Evolutionary conservation across 2,888 invertebrate genomes (phyloP), one percentile per base, ranked within the genome.

Genomic region (Plutella xylostella): DNA sequence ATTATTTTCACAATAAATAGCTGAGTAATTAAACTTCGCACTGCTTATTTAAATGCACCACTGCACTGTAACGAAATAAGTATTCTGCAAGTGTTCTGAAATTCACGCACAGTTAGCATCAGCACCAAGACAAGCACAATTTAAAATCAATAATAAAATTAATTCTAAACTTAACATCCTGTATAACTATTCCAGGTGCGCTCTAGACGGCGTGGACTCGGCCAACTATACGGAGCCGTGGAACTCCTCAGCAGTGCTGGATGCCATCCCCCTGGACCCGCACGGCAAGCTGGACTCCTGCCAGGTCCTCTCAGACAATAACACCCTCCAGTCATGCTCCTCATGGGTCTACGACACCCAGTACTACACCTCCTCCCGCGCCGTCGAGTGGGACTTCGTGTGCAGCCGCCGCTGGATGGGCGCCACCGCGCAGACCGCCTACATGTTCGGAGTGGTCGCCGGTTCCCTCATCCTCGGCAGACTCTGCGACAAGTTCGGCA

Each of bases 351-450:
- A 91, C 65, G 90, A 94, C 60, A 86, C 84, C 2, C 90, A 89
- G 1, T 92, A 90, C 63, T 91, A 89, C 57, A 73, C 88, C 47
- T 88, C 90, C 0, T 91, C 93, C 0, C 86, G 92, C 21, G 90
- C 89, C 2, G 92, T 93, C 22, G 93, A 95, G 68, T 94, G 93
- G 94, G 75, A 91, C 63, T 89, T 94, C 48, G 93, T 94, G 0
- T 95, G 95, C 65, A 87, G 88, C 50, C 80, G 85, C 31, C 85
- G 92, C 37, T 94, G 94, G 93, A 90, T 92, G 90, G 92, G 92
- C 2, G 90, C 94, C 1, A 70, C 90, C 1, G 90, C 92, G 0
- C 94, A 94, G 62, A 89, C 91, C 0, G 73, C 86, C 1, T 92
- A 90, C 65, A 94, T 95, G 94, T 86, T 93, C 60, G 94, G 94